Evolutionary conservation across 2,797 vertebrate genomes (phyloP).

Genomic region (Labroides dimidiatus): DNA sequence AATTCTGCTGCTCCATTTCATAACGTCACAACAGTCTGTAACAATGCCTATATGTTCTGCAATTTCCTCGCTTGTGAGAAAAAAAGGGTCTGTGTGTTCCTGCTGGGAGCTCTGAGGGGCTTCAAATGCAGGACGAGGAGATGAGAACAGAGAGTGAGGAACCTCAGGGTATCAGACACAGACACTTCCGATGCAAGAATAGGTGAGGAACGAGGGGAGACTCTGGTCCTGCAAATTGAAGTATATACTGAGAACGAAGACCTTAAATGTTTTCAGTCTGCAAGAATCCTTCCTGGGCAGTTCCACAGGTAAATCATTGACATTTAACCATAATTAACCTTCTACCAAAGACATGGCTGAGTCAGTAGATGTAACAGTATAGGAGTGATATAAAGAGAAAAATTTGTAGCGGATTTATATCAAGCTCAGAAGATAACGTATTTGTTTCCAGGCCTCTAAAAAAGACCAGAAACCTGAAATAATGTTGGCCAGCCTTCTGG

Average conservation of each 20-base stretch:
- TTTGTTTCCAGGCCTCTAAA: too few relatives aligned
- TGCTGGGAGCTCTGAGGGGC: slow-evolving; percentile 49
- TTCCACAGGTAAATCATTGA: slow-evolving; percentile 8
- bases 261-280: slow-evolving; percentile 36
- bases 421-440: too few relatives aligned
- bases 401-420: too few relatives aligned
- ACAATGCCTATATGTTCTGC: slow-evolving; percentile 38
- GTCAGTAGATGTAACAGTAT: too few relatives aligned
- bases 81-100: slow-evolving; percentile 23
- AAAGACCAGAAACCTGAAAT: too few relatives aligned
- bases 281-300: slow-evolving; percentile 30
- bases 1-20: slow-evolving; percentile 34
- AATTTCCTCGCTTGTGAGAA: slow-evolving; percentile 29
- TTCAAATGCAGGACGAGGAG: slow-evolving; percentile 51
- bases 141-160: slow-evolving; percentile 37
- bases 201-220: slow-evolving; percentile 34
- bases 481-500: too few relatives aligned
- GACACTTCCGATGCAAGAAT: slow-evolving; percentile 24
- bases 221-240: slow-evolving; percentile 64
- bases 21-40: slow-evolving; percentile 30
- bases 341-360: too few relatives aligned
- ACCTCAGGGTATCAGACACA: slow-evolving; percentile 53
- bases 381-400: too few relatives aligned
- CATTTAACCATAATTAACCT: not conserved
- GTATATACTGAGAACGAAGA: slow-evolving; percentile 58